Conservation (phyloP, 2,888 invertebrate genomes). For the Cordilura impudica region DNA sequence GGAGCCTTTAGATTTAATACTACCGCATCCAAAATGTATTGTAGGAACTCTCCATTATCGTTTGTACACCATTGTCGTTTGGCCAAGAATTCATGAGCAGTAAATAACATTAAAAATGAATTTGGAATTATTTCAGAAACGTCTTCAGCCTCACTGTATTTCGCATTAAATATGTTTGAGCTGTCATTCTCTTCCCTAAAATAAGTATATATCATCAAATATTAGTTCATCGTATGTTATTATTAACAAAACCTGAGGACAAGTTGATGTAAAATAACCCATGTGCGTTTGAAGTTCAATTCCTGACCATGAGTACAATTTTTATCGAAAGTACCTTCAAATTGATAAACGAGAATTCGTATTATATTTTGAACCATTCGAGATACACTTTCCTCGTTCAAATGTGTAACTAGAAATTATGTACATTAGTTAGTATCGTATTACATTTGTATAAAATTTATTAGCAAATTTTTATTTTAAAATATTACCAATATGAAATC, state of each 20-base stretch:
- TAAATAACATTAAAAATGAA: constrained; percentile 87
- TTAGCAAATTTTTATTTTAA: too few species aligned
- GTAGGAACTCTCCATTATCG: constrained; percentile 87
- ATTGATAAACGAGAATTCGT: constrained; percentile 81
- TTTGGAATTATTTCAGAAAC: constrained; percentile 82
- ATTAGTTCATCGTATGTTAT: background rate
- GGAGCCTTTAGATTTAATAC: constrained; percentile 85
- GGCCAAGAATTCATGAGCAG: constrained; percentile 91
- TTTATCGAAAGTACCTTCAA: constrained; percentile 82
- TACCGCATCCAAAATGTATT: constrained; percentile 87
- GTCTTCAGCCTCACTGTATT: constrained; percentile 71
- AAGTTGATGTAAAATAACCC: constrained; percentile 90
- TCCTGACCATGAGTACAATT: constrained; percentile 82
- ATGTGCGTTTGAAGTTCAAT: constrained; percentile 86
- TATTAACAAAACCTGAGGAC: constrained; percentile 79
- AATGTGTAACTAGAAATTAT: too few species aligned
- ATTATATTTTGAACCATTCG: constrained; percentile 63
- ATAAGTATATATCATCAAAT: too few species aligned
- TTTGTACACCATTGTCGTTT: constrained; percentile 88
- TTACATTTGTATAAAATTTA: too few species aligned
- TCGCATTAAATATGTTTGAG: constrained; percentile 28
- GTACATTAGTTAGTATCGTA: too few species aligned
- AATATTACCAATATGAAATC: constrained; percentile 78
- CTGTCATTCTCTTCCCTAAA: constrained; percentile 82
- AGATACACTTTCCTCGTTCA: constrained; percentile 26